Evolutionary conservation across 2,888 invertebrate species (phyloP), one percentile per base, ranked within the genome.

Genomic region (Tineola bisselliella): DNA sequence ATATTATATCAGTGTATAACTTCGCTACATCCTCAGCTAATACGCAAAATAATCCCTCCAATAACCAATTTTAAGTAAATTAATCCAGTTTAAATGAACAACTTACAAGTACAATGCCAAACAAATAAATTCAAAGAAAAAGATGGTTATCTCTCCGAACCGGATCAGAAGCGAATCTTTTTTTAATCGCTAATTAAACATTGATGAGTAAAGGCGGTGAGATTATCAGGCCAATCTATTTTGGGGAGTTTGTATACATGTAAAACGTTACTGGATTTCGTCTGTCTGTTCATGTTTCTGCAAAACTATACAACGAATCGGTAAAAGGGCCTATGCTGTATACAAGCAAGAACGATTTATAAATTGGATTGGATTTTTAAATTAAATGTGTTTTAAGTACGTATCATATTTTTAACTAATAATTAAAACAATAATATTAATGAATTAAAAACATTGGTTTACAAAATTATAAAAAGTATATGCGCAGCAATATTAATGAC

Each of bases 201-300:
- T 25, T n/a, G 15, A 48, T 48, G 48, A 48, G 48, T 10, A 48
- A 54, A 54, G 12, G 19, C 25, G 25, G 25, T 13, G 15, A 48
- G 15, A 6, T 12, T 25, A 54, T 54, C 25, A 15, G 54, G 25
- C 54, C 18, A 25, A 18, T 54, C 54, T 54, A 54, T 54, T 54
- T 54, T 25, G 18, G 48, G 25, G 4, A 48, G 3, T 19, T 58
- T 58, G 58, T 58, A 58, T 58, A 58, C 33, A 58, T 33, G 12
- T 33, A 33, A 58, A 58, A 63, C 63, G 65, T 65, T 65, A 66
- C 78, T 78, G 79, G 64, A 73, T 77, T 70, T 66, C 70, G 70
- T 79, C 78, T 62, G 70, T 79, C 71, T 60, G 65, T 71, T 64
- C 64, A 68, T 25, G 11, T 6, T 64, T 71, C 73, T 72, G 73